Evolutionary conservation across 2,113 vertebrate species (phyloP), one percentile per base, ranked within the genome.

Genomic region (Anas platyrhynchos): DNA sequence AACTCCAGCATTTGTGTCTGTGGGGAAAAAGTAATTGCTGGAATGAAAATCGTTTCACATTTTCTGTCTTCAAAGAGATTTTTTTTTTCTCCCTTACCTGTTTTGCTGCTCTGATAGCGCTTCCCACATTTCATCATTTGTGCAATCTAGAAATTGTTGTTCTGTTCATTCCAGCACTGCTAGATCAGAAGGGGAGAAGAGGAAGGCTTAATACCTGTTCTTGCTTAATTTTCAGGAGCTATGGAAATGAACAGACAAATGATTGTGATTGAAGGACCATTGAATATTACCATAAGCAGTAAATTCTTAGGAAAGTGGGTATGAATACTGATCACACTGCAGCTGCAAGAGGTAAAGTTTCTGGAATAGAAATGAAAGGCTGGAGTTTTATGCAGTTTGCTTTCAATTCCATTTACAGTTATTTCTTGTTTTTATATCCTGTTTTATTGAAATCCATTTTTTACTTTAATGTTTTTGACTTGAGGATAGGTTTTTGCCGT

Each of bases 361-460:
- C 75, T 93, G 94, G 86, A 94, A 84, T 1, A 16, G 73, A 68
- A 91, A 95, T 50, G 66, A 92, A 65, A 91, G 73, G 65, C 76
- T 82, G 63, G n/a, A 66, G 83, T 95, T 95, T 95, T 86, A 93
- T 95, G 67, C 74, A 71, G 87, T 89, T 97, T 94, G 34, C 93
- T 95, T 96, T 94, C 96, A 82, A 62, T 90, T 91, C 91, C 94
- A 91, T 81, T 96, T 96, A 96, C 93, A 86, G 88, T 88, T 97
- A 95, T 86, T 96, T 91, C 96, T 96, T 96, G 76, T 1, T 81
- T 97, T 98, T 88, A 93, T 86, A 91, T 88, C 86, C 83, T 83
- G 67, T 75, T 98, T 97, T 97, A 97, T 93, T 91, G 65, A 96
- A 98, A 97, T 78, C 94, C 87, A 96, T 91, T 96, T 97, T 97